Evolutionary conservation across 2,888 invertebrate species (phyloP).

Genomic region (Oscheius sp.): DNA sequence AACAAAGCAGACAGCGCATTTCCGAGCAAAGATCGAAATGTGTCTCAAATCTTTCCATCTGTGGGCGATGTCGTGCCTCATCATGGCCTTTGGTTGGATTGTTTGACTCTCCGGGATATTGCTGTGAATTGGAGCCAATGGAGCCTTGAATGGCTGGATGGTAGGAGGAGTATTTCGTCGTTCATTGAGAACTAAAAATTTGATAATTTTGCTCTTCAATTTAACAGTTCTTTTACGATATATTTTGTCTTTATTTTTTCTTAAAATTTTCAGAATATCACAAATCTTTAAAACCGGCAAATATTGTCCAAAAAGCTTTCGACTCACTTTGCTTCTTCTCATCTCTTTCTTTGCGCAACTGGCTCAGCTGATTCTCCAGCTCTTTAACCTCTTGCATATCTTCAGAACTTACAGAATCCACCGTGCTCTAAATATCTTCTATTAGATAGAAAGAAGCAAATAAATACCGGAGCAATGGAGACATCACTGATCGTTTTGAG

Average conservation of each 20-base stretch:
- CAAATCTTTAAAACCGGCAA: too few species aligned
- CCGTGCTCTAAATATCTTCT: background rate
- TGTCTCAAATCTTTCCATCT: constrained; percentile 48
- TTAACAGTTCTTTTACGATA: too few species aligned
- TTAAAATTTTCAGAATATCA: too few species aligned
- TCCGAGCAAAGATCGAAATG: constrained; percentile 38
- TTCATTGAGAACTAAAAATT: constrained; percentile 24
- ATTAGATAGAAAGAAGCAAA: background rate
- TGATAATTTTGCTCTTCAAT: too few species aligned
- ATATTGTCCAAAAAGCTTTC: background rate
- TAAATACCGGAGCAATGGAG: constrained; percentile 11
- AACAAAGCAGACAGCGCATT: constrained; percentile 49
- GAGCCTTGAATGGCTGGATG: constrained; percentile 4
- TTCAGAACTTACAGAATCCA: constrained; percentile 9
- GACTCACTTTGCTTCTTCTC: constrained; percentile 12
- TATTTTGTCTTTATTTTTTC: too few species aligned
- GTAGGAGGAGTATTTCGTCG: constrained; percentile 24
- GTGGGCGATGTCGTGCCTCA: constrained; percentile 52
- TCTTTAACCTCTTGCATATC: constrained; percentile 34
- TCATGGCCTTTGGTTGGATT: constrained; percentile 28
- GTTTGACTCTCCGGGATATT: background rate
- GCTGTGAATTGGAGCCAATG: background rate
- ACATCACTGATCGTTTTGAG: constrained; percentile 41
- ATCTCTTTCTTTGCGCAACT: constrained; percentile 27
- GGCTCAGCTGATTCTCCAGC: constrained; percentile 27